Conservation (phyloP, 2,888 invertebrate species). For the Noctua pronuba region DNA sequence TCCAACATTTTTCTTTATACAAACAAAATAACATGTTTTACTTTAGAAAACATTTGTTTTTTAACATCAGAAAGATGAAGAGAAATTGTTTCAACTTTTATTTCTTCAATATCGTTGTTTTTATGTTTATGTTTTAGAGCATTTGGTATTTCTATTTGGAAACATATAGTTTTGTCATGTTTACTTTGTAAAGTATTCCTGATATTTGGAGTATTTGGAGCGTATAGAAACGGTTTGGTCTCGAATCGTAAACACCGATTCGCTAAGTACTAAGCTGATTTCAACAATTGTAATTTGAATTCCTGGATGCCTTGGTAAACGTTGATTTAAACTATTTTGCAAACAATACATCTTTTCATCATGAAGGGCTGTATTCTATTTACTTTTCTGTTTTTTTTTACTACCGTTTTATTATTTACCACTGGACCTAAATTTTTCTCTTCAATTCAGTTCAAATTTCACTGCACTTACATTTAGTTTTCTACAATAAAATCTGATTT, state of each 20-base stretch:
- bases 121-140: conserved; percentile 26
- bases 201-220: conserved; percentile 55
- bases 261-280: conserved; percentile 51
- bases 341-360: background rate
- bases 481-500: background rate
- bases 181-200: conserved; percentile 56
- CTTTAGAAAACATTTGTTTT: conserved; percentile 13
- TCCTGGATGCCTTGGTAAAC: conserved; percentile 9
- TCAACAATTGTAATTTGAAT: conserved; percentile 45
- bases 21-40: conserved; percentile 27
- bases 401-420: background rate
- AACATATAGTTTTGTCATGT: conserved; percentile 55
- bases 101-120: conserved; percentile 26
- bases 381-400: background rate
- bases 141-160: conserved; percentile 32
- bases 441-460: background rate
- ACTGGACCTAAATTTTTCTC: background rate
- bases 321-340: background rate
- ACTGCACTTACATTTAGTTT: background rate
- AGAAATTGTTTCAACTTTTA: conserved; percentile 25
- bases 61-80: conserved; percentile 8
- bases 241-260: conserved; percentile 58
- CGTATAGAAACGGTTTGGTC: conserved; percentile 48
- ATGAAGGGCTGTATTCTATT: background rate
- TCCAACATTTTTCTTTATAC: conserved; percentile 30